Evolutionary conservation across 2,797 vertebrate species (phyloP).

Genomic region (Syngnathus acus): DNA sequence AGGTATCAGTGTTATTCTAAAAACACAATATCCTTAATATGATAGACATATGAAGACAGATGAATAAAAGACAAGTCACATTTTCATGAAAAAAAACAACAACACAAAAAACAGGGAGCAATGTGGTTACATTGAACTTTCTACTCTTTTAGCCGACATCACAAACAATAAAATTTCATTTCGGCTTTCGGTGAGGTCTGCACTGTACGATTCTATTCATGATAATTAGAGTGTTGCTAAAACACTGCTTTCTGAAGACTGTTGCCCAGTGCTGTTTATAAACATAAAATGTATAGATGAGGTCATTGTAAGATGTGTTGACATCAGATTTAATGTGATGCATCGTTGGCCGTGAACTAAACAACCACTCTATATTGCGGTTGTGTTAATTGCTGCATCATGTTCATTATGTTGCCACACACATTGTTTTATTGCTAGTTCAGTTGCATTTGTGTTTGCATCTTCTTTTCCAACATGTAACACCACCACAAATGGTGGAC

Average conservation of each 20-base stretch:
- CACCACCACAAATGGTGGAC: not conserved
- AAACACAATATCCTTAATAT: not conserved
- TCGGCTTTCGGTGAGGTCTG: not conserved
- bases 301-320: not conserved
- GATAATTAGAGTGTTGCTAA: not conserved
- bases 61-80: not conserved
- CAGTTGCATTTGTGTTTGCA: not conserved
- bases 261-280: not conserved
- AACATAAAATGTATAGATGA: not conserved
- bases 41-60: not conserved
- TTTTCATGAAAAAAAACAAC: not conserved
- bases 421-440: not conserved
- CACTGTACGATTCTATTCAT: not conserved
- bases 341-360: not conserved
- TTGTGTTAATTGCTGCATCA: not conserved
- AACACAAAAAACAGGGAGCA: no score
- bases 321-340: not conserved
- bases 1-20: slow-evolving; percentile 10
- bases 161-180: not conserved
- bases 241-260: not conserved
- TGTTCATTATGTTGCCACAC: not conserved
- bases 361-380: not conserved
- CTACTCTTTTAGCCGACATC: no score
- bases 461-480: not conserved
- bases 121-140: no score